Evolutionary conservation across 2,113 vertebrate genomes (phyloP), one percentile per base, ranked within the genome.

Genomic region (Etheostoma cragini): DNA sequence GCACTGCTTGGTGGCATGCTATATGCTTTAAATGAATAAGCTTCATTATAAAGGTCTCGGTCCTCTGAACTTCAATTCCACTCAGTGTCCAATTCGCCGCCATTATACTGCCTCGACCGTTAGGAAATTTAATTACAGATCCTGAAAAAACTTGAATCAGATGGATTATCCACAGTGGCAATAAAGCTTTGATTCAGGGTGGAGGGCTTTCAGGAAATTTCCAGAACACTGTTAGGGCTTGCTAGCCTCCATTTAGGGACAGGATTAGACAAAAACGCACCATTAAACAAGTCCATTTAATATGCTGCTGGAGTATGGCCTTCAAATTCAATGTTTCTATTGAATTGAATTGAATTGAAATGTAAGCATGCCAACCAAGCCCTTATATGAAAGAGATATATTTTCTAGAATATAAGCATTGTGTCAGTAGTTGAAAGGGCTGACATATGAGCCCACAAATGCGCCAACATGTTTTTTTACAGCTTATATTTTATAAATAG

Each of bases 121-220:
- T 75, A 81, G 75, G 80, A 89, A 93, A 94, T 94, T 78, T 89
- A 94, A 94, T 94, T 93, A 93, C 72, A 65, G 56, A 63, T 66
- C 52, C 81, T 80, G 58, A 85, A 86, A 85, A 86, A 89, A 83
- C 76, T 82, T 76, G 75, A 91, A 86, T 88, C 86, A 86, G 88
- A 92, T 92, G 85, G 89, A 93, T 93, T 91, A 92, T 91, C 67
- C 87, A 84, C 67, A 61, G 72, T 65, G 30, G 62, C 38, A n/a
- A 79, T 30, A 77, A 78, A 42, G 72, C 62, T 89, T 78, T 83
- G 47, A 70, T 85, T 83, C 81, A 81, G 70, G 82, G 77, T 75
- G 47, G 64, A 75, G 72, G 77, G 64, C 60, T 69, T 81, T 52
- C 50, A 71, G 77, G 64, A 88, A 80, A 87, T 82, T 49, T 81